A percentile compares a stretch with the other conserved stretches of the same genome.
These are phyloP conservation scores for Harpalus rufipes DNA, from an alignment of 2,888 invertebrate species.

Conservation along the genomic window DNA sequence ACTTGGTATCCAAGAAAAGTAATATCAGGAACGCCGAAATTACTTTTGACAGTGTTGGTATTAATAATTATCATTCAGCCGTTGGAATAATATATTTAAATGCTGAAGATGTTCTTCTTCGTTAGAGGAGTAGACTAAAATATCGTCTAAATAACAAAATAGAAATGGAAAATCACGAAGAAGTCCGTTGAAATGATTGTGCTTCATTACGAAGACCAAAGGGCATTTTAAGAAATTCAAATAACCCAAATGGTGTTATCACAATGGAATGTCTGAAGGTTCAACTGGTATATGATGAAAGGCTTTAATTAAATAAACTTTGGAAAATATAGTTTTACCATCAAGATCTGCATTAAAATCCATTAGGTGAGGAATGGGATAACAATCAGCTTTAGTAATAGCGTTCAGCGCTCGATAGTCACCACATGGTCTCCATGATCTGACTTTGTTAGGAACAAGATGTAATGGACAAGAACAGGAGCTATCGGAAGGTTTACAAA, in stretches of 20 bases:
- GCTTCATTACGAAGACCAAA: neutral
- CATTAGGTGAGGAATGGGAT: neutral
- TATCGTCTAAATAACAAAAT: neutral
- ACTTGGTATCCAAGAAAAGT: neutral
- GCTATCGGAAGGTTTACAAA: too few species aligned
- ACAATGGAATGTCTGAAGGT: neutral
- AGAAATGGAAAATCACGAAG: neutral
- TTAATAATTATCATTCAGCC: too few species aligned
- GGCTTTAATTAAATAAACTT: neutral
- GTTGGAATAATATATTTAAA: neutral
- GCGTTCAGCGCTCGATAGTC: neutral
- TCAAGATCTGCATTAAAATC: neutral
- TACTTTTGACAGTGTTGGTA: neutral
- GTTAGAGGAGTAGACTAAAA: neutral
- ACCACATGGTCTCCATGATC: neutral
- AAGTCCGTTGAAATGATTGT: neutral
- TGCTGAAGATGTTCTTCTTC: slow-evolving; percentile 1
- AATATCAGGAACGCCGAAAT: neutral
- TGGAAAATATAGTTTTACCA: slow-evolving; percentile 2
- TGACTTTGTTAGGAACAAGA: neutral
- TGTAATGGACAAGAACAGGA: neutral
- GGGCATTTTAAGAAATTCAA: too few species aligned
- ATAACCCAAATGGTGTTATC: neutral
- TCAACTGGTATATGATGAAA: neutral
- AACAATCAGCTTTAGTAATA: neutral